Percentiles rank a stretch among this genome's conserved stretches.
phyloP scores from a whole-genome alignment of 2,888 invertebrate genomes.

The Adelphocoris suturalis region DNA sequence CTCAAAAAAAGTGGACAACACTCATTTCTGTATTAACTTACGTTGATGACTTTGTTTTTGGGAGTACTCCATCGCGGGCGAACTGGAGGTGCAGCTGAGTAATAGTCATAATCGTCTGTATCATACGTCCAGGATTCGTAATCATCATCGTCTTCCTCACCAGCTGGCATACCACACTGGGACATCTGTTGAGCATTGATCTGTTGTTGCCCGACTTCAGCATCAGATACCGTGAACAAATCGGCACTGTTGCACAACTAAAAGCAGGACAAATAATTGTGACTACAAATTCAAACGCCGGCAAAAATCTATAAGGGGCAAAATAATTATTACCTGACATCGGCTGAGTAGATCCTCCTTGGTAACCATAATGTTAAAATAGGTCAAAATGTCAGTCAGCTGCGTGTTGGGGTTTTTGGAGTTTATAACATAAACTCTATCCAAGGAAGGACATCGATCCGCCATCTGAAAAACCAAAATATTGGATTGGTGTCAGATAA shows the following conservation, averaged over 20 bases:
- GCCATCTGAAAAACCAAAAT: conserved; percentile 25
- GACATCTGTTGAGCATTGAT: neutral
- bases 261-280: neutral
- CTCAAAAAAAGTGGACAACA: too few relatives aligned
- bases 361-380: conserved; percentile 84
- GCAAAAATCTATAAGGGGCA: neutral
- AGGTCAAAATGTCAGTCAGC: conserved; percentile 83
- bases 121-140: conserved; percentile 2
- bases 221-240: neutral
- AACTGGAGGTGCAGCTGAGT: neutral
- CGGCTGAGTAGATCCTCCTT: conserved; percentile 85
- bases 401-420: conserved; percentile 80
- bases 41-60: conserved; percentile 36
- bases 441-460: neutral
- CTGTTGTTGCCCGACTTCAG: neutral
- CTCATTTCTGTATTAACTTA: too few relatives aligned
- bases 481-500: neutral
- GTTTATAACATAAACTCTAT: conserved; percentile 8
- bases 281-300: neutral
- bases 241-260: conserved; percentile 58
- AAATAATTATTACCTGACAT: conserved; percentile 82
- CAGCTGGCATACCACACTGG: conserved; percentile 2
- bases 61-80: neutral
- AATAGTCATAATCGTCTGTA: neutral
- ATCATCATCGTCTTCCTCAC: conserved; percentile 46